phyloP scores from a whole-genome alignment of 2,888 invertebrate species.

The Metopia argyrocephala region DNA sequence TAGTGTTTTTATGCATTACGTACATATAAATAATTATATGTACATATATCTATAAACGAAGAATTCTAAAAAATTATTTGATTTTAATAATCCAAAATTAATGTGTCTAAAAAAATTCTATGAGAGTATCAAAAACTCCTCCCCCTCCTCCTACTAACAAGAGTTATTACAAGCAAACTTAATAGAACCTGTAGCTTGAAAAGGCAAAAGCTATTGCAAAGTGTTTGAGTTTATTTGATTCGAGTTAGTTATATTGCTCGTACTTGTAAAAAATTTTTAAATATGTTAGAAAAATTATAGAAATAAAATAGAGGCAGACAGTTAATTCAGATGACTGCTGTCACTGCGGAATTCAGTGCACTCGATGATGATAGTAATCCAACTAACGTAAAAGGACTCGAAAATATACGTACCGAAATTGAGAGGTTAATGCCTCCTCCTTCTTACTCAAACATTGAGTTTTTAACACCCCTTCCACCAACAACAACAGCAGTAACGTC shows the following conservation, averaged over 20 bases:
- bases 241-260: slow-evolving; percentile 1
- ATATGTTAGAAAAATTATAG: not conserved
- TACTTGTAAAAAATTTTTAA: no score
- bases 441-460: slow-evolving; percentile 16
- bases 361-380: slow-evolving; percentile 11
- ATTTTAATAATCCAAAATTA: no score
- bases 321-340: slow-evolving; percentile 36
- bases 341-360: not conserved
- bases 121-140: no score
- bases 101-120: no score
- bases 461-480: slow-evolving; percentile 13
- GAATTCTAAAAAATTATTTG: no score
- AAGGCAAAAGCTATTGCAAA: not conserved
- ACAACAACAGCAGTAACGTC: not conserved
- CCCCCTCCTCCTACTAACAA: no score
- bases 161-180: no score
- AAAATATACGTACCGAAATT: not conserved
- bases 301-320: no score
- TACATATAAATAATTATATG: no score
- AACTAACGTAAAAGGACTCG: not conserved
- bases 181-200: slow-evolving; percentile 34
- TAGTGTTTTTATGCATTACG: not conserved
- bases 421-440: slow-evolving; percentile 19
- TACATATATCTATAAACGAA: not conserved
- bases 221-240: not conserved